These are phyloP conservation scores for fruit fly (Drosophila melanogaster) DNA, from an alignment of 1,140 invertebrate species.

Conservation along the genomic window DNA sequence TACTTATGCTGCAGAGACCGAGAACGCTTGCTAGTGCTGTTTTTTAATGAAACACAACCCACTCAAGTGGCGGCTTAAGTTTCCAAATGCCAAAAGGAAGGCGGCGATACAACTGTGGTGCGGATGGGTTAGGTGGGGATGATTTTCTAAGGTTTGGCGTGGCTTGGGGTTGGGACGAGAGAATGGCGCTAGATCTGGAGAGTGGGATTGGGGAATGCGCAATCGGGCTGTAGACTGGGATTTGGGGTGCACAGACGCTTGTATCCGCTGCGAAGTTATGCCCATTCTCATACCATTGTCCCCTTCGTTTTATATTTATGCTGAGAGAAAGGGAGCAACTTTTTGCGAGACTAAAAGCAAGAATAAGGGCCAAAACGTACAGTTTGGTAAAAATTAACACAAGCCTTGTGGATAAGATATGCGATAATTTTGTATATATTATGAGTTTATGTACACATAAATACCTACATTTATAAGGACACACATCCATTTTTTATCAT, in stretches of 20 bases:
- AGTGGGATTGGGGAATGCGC: constrained; percentile 8
- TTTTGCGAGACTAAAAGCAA: constrained; percentile 15
- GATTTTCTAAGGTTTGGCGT: neutral
- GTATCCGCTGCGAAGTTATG: constrained; percentile 11
- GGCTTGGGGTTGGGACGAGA: neutral
- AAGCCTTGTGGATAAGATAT: constrained; percentile 60
- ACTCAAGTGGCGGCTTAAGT: constrained; percentile 73
- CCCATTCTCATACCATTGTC: constrained; percentile 2
- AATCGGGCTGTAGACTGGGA: neutral
- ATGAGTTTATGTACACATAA: neutral
- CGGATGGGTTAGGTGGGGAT: neutral
- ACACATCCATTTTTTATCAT: neutral
- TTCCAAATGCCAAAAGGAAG: constrained; percentile 71
- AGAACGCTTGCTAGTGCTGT: constrained; percentile 30
- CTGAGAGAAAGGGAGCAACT: constrained; percentile 31
- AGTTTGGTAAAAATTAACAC: constrained; percentile 57
- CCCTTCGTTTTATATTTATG: constrained; percentile 18
- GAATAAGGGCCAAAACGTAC: constrained; percentile 26
- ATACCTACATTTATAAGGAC: neutral
- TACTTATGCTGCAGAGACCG: constrained; percentile 6
- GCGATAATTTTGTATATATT: constrained; percentile 43
- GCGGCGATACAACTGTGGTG: constrained; percentile 42
- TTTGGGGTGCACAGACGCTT: constrained; percentile 2
- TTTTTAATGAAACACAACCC: constrained; percentile 79
- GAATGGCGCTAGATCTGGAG: neutral